A percentile compares a stretch with the other conserved stretches of the same genome.
phyloP scores from a whole-genome alignment of 1,140 invertebrate genomes.

The Drosophila nebulosa region DNA sequence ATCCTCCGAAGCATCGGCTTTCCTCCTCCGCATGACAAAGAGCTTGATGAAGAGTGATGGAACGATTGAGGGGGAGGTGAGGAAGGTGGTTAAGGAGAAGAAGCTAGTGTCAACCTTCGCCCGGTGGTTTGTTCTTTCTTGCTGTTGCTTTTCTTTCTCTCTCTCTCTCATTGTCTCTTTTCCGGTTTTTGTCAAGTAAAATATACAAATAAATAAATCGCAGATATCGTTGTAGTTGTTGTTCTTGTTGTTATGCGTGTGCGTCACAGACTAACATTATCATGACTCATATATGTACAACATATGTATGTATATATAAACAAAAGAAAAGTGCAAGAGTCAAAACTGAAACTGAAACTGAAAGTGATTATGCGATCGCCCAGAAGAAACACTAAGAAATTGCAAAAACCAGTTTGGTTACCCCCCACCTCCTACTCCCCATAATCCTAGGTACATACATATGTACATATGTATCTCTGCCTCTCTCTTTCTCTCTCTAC shows the following conservation, averaged over 20 bases:
- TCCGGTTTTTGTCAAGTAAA: constrained; percentile 30
- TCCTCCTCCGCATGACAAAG: too few species aligned
- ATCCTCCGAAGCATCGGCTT: too few species aligned
- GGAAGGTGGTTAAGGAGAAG: too few species aligned
- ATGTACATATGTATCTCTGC: background rate
- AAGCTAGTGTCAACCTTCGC: too few species aligned
- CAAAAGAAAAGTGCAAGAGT: background rate
- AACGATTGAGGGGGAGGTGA: too few species aligned
- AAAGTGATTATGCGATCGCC: background rate
- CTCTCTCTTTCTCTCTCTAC: background rate
- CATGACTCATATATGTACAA: constrained; percentile 40
- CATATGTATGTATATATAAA: constrained; percentile 8
- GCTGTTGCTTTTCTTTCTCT: background rate
- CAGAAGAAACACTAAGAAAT: background rate
- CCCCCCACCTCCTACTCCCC: background rate
- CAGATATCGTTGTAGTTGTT: constrained; percentile 36
- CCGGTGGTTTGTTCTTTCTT: too few species aligned
- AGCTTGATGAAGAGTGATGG: too few species aligned
- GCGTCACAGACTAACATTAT: constrained; percentile 12
- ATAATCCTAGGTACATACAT: background rate
- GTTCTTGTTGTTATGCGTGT: background rate
- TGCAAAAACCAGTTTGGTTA: background rate
- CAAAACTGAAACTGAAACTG: background rate
- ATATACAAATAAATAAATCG: constrained; percentile 58
- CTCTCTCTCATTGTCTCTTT: background rate